A percentile compares a stretch with the other conserved stretches of the same genome.
These are phyloP conservation scores for Habropoda laboriosa DNA, from an alignment of 1,140 invertebrate species.

Conservation along the genomic window DNA sequence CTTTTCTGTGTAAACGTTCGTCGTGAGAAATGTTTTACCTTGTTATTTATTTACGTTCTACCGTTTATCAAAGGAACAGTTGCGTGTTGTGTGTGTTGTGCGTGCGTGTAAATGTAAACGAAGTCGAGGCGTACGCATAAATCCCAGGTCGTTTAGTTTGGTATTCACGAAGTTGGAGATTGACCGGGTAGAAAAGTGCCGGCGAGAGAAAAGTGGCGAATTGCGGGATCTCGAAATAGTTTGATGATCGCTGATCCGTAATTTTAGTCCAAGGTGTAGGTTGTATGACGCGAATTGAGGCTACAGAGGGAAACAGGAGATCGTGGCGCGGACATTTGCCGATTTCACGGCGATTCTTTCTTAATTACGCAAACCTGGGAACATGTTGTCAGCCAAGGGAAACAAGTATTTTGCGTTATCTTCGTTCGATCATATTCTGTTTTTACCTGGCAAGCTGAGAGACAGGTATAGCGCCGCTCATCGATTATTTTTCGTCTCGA, in stretches of 20 bases:
- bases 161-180: neutral
- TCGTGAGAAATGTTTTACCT: neutral
- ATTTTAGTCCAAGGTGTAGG: slow-evolving; percentile 79
- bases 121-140: neutral
- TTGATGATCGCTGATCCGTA: slow-evolving; percentile 72
- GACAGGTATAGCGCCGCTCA: no score
- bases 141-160: neutral
- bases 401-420: no score
- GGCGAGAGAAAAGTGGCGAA: neutral
- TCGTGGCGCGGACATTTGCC: neutral
- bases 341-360: neutral
- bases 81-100: no score
- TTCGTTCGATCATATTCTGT: neutral
- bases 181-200: neutral
- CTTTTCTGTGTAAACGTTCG: no score
- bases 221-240: slow-evolving; percentile 72
- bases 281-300: slow-evolving; percentile 73
- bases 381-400: no score
- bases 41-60: neutral
- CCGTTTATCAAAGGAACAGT: neutral
- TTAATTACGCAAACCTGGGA: slow-evolving; percentile 7
- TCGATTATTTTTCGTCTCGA: no score
- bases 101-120: neutral
- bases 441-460: no score
- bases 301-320: slow-evolving; percentile 71